Evolutionary conservation across 2,113 vertebrate genomes (phyloP), one percentile per base, ranked within the genome.

Genomic region (Pimephales promelas): DNA sequence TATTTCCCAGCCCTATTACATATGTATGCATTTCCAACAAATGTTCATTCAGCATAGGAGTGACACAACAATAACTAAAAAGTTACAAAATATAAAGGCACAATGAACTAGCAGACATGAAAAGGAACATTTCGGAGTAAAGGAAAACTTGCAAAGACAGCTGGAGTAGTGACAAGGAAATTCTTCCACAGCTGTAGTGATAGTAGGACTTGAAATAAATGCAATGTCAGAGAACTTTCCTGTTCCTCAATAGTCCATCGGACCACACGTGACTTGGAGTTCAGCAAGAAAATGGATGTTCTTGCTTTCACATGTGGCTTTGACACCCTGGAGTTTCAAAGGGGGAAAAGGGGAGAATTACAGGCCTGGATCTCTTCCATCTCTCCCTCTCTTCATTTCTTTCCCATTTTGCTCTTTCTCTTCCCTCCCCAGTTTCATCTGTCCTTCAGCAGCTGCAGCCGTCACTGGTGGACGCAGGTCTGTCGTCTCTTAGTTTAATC

Each of bases 401-500:
- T 61, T 40, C 18, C 54, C 4, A 43, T 14, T 26, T 28, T 79
- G 49, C 84, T 68, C 81, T 52, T 82, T 78, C 66, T 47, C 66
- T 70, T 64, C 70, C 70, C 62, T 16, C 72, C 20, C 68, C 26
- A 45, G 36, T 68, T 49, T 20, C 16, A 10, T 18, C 28, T 71
- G 8, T 73, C 62, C 90, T 89, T 97, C 95, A 96, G 94, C 96
- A 97, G 90, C 94, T 96, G 93, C 95, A 96, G 92, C 90, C 92
- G 80, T 96, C 95, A 0, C 92, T 93, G 13, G 95, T 91, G 84
- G 94, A 83, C 66, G 92, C 90, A 84, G 95, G 93, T 91, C 95
- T 94, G 0, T 94, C 96, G 88, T 96, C 96, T 91, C 95, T 93
- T 92, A 96, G 93, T 92, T 97, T 97, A 93, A 97, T 97, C 87